phyloP scores from a whole-genome alignment of 2,113 vertebrate species.

The Phalacrocorax brasilianus region DNA sequence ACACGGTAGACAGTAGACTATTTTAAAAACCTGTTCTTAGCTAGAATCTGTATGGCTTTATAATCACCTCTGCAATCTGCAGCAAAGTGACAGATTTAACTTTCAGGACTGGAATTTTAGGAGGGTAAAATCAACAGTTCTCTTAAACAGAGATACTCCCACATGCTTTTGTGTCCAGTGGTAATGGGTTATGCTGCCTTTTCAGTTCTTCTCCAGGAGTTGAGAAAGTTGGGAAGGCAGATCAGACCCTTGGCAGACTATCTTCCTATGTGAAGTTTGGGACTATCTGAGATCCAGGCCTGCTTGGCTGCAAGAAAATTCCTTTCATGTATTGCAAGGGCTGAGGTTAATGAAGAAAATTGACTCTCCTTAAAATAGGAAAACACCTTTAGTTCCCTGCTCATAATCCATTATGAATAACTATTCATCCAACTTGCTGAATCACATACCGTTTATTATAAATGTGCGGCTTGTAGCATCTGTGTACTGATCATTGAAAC shows the following conservation, averaged over 20 bases:
- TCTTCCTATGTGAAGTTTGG: not conserved
- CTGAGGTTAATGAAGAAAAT: not conserved
- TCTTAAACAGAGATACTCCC: not conserved
- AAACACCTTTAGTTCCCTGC: not conserved
- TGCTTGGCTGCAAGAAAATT: not conserved
- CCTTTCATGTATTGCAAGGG: not conserved
- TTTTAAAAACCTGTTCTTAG: not conserved
- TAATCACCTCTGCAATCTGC: not conserved
- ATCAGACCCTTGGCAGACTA: not conserved
- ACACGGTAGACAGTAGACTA: not conserved
- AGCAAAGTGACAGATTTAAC: not conserved
- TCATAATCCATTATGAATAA: not conserved
- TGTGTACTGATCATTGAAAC: not conserved
- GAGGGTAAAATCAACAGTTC: not conserved
- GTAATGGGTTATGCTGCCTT: not conserved
- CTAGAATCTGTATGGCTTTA: not conserved
- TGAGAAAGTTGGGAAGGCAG: not conserved
- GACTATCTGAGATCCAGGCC: not conserved
- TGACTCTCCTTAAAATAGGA: not conserved
- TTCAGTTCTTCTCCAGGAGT: not conserved
- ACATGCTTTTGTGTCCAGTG: not conserved
- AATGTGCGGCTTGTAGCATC: not conserved
- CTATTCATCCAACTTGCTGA: not conserved
- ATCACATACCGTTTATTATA: not conserved
- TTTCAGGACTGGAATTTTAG: not conserved